Percentiles rank a stretch among this genome's conserved stretches.
phyloP scores from a whole-genome alignment of 2,113 vertebrate species.

The Thryonomys swinderianus region DNA sequence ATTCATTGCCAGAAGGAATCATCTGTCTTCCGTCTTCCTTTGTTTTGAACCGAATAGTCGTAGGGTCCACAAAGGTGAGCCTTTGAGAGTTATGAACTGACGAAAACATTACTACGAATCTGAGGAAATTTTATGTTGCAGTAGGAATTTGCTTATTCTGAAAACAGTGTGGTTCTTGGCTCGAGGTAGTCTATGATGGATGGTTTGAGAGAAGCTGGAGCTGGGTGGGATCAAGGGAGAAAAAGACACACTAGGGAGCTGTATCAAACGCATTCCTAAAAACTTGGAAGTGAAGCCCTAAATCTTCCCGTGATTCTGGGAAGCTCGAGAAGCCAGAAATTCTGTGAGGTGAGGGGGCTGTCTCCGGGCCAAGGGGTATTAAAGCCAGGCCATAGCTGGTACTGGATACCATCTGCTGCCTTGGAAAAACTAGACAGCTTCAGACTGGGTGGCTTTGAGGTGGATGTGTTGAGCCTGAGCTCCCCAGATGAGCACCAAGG shows the following conservation, averaged over 20 bases:
- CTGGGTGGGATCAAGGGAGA: not conserved
- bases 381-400: not conserved
- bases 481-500: not conserved
- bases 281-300: not conserved
- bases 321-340: conserved; percentile 30
- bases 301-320: not conserved
- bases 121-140: not conserved
- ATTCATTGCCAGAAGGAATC: not conserved
- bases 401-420: not conserved
- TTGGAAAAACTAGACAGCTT: not conserved
- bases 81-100: not conserved
- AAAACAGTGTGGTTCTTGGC: conserved; percentile 19
- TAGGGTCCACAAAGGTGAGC: not conserved
- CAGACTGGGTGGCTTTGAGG: not conserved
- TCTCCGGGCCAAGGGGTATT: not conserved
- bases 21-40: not conserved
- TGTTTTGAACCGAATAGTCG: not conserved
- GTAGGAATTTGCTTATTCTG: not conserved
- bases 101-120: not conserved
- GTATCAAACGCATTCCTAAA: conserved; percentile 31
- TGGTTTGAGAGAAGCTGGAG: not conserved
- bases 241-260: not conserved
- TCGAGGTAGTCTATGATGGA: not conserved
- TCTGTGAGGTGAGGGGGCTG: conserved; percentile 32
- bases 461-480: not conserved